Evolutionary conservation across 2,797 vertebrate genomes (phyloP), one percentile per base, ranked within the genome.

Genomic region (Cuniculus paca): DNA sequence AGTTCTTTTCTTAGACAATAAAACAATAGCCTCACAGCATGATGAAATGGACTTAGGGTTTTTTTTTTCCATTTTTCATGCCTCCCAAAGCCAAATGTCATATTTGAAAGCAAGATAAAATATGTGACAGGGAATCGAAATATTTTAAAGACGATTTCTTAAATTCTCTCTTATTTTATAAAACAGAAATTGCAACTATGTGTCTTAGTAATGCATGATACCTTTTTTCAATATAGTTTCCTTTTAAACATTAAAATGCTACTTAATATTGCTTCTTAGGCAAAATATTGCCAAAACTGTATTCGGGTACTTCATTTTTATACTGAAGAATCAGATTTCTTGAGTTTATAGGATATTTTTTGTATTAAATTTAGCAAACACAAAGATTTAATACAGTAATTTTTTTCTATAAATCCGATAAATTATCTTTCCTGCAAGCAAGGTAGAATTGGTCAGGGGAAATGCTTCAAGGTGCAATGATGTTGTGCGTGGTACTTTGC

Each of bases 401-500:
- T 2, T 9, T n/a, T 26, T 2, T 39, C 7, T 2, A 6, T 45
- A 42, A 39, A 5, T 52, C 2, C 12, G 4, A 36, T 88, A 13
- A 78, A 14, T 31, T 4, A 34, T 9, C 54, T 6, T 39, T 39
- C 6, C 6, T 72, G 5, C 10, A 91, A 60, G 20, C 16, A 45
- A 9, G 20, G 8, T 31, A 31, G 19, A 54, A 2, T 68, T 54
- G 5, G 19, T 17, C 28, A 31, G 34, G 2, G 31, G 50, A 82
- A n/a, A 12, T 6, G 6, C 28, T 50, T 74, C 39, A n/a, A 54
- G 17, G 4, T 26, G 4, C 24, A 54, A 22, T 26, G 9, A 14
- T 12, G 12, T 2, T 10, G 2, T 6, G 1, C 79, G 36, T 22
- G 17, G 4, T 31, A 5, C 45, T 70, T 31, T 56, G 0, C 3